A percentile compares a stretch with the other conserved stretches of the same genome.
Evolutionary conservation across 2,888 invertebrate species (phyloP).

Genomic region (Tuberolachnus salignus): DNA sequence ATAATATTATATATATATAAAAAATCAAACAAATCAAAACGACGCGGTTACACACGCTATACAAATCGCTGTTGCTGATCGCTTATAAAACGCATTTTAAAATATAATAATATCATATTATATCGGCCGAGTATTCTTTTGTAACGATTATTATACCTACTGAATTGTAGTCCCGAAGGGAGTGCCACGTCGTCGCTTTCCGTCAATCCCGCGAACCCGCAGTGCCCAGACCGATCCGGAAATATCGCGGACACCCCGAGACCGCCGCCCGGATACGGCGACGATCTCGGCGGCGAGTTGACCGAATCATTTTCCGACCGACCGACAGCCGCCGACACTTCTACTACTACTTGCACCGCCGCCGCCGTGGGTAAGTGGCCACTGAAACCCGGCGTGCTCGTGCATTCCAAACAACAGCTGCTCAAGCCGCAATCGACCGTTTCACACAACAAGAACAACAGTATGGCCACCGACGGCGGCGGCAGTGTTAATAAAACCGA

Average conservation of each 20-base stretch:
- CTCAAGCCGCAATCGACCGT: slow-evolving; percentile 61
- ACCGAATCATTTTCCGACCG: slow-evolving; percentile 4
- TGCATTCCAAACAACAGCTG: slow-evolving; percentile 73
- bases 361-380: slow-evolving; percentile 77
- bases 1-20: too few relatives aligned
- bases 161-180: slow-evolving; percentile 58
- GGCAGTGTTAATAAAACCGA: slow-evolving; percentile 6
- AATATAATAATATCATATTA: background rate
- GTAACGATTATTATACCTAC: background rate
- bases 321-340: slow-evolving; percentile 3
- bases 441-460: too few relatives aligned
- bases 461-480: slow-evolving; percentile 34
- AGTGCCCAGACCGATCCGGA: slow-evolving; percentile 40
- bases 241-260: slow-evolving; percentile 61
- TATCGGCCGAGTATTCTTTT: background rate
- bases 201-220: background rate
- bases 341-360: too few relatives aligned
- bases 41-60: slow-evolving; percentile 8
- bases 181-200: slow-evolving; percentile 50
- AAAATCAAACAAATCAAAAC: too few relatives aligned
- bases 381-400: slow-evolving; percentile 83
- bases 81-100: background rate
- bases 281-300: slow-evolving; percentile 59
- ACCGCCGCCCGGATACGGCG: slow-evolving; percentile 64
- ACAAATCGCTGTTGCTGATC: background rate